These are phyloP conservation scores for Cosmia trapezina DNA, from an alignment of 2,888 invertebrate species.

Conservation along the genomic window DNA sequence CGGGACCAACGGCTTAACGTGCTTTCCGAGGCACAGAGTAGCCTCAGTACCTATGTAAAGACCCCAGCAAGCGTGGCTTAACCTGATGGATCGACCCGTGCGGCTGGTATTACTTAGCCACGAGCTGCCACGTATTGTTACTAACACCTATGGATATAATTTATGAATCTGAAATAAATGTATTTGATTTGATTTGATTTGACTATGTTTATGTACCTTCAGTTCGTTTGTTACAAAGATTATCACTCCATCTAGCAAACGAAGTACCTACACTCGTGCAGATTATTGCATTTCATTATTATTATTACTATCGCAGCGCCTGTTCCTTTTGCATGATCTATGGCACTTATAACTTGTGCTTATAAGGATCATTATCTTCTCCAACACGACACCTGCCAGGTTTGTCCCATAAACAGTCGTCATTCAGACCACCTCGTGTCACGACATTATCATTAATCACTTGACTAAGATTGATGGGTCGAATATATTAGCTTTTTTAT, in stretches of 20 bases:
- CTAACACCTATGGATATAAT: too few species aligned
- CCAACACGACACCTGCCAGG: slow-evolving; percentile 49
- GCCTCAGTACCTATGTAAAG: too few species aligned
- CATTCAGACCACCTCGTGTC: slow-evolving; percentile 58
- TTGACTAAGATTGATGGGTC: slow-evolving; percentile 71
- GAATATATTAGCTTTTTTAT: slow-evolving; percentile 67
- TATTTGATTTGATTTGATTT: too few species aligned
- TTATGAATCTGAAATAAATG: too few species aligned
- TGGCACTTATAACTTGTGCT: slow-evolving; percentile 3
- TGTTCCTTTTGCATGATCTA: slow-evolving; percentile 29
- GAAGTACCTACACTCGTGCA: not conserved
- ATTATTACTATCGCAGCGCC: too few species aligned
- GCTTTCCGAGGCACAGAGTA: too few species aligned
- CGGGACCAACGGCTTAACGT: too few species aligned
- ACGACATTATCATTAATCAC: slow-evolving; percentile 71
- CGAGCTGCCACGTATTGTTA: too few species aligned
- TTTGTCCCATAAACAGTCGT: slow-evolving; percentile 60
- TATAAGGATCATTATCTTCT: slow-evolving; percentile 30
- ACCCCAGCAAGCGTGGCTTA: too few species aligned
- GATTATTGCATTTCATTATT: too few species aligned
- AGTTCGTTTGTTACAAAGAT: not conserved
- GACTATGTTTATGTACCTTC: not conserved
- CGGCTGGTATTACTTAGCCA: too few species aligned
- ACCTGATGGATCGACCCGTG: too few species aligned
- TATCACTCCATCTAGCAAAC: not conserved